phyloP scores from a whole-genome alignment of 2,888 invertebrate species.

The Trissolcus brochymenae region DNA sequence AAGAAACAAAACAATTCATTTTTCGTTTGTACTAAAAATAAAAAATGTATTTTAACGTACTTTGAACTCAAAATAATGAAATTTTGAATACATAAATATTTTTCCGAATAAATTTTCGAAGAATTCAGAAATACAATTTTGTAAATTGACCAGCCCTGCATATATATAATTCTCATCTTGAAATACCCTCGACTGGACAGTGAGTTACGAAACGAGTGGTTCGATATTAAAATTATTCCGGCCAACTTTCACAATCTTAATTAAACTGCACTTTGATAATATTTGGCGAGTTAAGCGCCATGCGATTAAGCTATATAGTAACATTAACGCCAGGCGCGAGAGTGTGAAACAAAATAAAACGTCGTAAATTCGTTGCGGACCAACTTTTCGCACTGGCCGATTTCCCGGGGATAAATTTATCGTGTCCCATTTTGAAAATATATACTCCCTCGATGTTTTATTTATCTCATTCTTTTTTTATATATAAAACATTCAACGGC shows the following conservation, averaged over 20 bases:
- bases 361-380: too few relatives aligned
- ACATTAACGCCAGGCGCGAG: too few relatives aligned
- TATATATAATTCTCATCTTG: too few relatives aligned
- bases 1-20: too few relatives aligned
- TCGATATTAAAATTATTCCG: conserved; percentile 10
- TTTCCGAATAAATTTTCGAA: not conserved
- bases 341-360: conserved; percentile 1
- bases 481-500: not conserved
- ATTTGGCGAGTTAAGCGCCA: conserved; percentile 17
- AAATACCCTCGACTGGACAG: too few relatives aligned
- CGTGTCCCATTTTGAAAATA: not conserved
- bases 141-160: not conserved
- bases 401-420: too few relatives aligned
- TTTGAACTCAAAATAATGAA: too few relatives aligned
- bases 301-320: not conserved
- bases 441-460: not conserved
- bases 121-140: not conserved
- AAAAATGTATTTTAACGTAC: too few relatives aligned
- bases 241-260: conserved; percentile 19
- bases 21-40: too few relatives aligned
- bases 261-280: conserved; percentile 22
- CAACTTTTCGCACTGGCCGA: too few relatives aligned
- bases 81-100: not conserved
- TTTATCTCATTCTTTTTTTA: not conserved
- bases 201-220: conserved; percentile 2